These are phyloP conservation scores for Garrulus glandarius DNA, from an alignment of 2,797 vertebrate species.

Conservation along the genomic window DNA sequence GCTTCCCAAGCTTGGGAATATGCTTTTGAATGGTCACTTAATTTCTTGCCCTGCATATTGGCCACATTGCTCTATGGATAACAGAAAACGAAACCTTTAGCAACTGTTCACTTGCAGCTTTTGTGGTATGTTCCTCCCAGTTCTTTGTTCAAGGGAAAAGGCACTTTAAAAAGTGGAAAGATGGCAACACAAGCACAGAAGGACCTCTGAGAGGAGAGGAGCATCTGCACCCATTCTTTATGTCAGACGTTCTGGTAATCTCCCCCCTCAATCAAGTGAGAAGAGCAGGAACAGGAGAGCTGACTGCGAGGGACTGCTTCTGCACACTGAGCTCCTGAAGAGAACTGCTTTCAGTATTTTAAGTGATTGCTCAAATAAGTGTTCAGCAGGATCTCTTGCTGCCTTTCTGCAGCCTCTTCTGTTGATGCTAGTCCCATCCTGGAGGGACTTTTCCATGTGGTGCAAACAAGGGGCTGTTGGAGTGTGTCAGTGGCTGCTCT, in stretches of 20 bases:
- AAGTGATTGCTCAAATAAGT: not conserved
- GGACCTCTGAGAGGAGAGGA: not conserved
- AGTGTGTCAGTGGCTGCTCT: not conserved
- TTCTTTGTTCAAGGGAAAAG: not conserved
- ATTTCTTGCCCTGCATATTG: not conserved
- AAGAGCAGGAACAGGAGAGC: not conserved
- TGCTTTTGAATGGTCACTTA: not conserved
- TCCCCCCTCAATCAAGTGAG: not conserved
- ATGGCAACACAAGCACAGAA: not conserved
- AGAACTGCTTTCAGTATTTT: not conserved
- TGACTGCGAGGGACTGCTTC: not conserved
- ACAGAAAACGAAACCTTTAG: not conserved
- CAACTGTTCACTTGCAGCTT: not conserved
- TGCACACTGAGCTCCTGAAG: not conserved
- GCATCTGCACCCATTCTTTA: not conserved
- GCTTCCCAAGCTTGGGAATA: not conserved
- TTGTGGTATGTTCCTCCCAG: rapidly evolving
- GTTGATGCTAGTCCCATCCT: not conserved
- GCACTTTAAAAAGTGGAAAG: not conserved
- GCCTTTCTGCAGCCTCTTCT: not conserved
- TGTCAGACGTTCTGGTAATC: not conserved
- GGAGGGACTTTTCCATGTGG: rapidly evolving
- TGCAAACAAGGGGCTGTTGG: rapidly evolving
- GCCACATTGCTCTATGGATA: not conserved
- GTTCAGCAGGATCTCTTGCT: not conserved